These are phyloP conservation scores for Latrodectus hesperus DNA, from an alignment of 2,888 invertebrate species.

Conservation along the genomic window DNA sequence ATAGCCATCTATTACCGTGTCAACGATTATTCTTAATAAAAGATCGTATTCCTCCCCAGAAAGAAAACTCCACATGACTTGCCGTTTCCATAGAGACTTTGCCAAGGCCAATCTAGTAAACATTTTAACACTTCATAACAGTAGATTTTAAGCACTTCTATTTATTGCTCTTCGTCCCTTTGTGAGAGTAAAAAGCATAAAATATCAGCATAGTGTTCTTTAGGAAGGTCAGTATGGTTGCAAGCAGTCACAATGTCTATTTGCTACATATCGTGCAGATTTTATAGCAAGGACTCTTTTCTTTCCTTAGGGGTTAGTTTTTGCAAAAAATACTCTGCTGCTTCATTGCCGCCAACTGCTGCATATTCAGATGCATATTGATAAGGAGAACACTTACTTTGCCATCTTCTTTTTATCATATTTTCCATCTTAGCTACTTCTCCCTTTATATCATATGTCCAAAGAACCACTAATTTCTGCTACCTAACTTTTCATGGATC, in stretches of 20 bases:
- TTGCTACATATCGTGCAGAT: conserved; percentile 42
- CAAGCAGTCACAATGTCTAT: conserved; percentile 15
- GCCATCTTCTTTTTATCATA: conserved; percentile 24
- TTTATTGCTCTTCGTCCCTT: conserved; percentile 58
- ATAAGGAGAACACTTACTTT: conserved; percentile 27
- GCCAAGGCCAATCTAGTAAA: conserved; percentile 54
- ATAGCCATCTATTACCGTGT: conserved; percentile 33
- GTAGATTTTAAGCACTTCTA: conserved; percentile 36
- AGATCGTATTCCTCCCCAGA: conserved; percentile 19
- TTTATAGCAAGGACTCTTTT: conserved; percentile 25
- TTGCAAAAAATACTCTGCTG: conserved; percentile 51
- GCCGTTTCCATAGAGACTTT: conserved; percentile 47
- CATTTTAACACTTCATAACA: conserved; percentile 32
- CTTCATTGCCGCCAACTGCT: conserved; percentile 56
- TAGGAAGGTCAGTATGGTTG: conserved; percentile 31
- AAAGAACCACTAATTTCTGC: conserved; percentile 48
- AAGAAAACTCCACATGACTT: conserved; percentile 35
- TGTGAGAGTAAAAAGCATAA: conserved; percentile 62
- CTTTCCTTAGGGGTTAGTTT: conserved; percentile 53
- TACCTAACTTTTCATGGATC: neutral
- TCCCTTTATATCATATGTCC: conserved; percentile 58
- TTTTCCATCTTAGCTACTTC: conserved; percentile 24
- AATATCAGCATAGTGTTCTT: conserved; percentile 46
- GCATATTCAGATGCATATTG: conserved; percentile 49
- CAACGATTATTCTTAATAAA: conserved; percentile 23